Evolutionary conservation across 2,113 vertebrate genomes (phyloP).

Genomic region (Centropristis striata): DNA sequence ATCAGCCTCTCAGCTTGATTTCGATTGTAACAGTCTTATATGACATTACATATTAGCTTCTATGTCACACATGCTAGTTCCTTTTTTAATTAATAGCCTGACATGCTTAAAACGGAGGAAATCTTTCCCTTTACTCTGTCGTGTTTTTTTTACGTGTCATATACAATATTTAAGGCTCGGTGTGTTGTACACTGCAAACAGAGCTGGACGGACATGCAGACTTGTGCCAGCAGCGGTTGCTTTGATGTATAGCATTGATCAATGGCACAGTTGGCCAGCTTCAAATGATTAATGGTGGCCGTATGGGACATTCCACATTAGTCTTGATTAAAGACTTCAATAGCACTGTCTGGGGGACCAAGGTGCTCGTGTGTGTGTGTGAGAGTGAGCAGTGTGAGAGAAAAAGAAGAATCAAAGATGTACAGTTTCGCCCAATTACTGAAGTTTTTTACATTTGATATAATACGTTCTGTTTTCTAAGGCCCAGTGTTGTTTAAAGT

Average conservation of each 20-base stretch:
- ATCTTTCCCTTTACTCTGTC: slow-evolving; percentile 24
- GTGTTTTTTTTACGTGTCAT: slow-evolving; percentile 31
- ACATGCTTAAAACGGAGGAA: slow-evolving; percentile 3
- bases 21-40: neutral
- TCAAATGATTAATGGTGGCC: slow-evolving; percentile 74
- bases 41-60: neutral
- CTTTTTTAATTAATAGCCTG: slow-evolving; percentile 6
- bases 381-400: neutral
- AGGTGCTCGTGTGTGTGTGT: neutral
- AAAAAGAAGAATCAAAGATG: slow-evolving; percentile 2
- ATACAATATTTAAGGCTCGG: slow-evolving; percentile 49
- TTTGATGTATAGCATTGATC: slow-evolving; percentile 73
- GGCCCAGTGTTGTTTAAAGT: neutral
- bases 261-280: slow-evolving; percentile 58
- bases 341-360: slow-evolving; percentile 56
- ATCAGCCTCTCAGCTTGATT: slow-evolving; percentile 13
- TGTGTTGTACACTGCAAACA: slow-evolving; percentile 44
- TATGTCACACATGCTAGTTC: slow-evolving; percentile 1
- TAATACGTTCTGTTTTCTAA: slow-evolving; percentile 6
- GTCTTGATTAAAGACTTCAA: slow-evolving; percentile 79
- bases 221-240: slow-evolving; percentile 56
- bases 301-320: slow-evolving; percentile 74
- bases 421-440: slow-evolving; percentile 1
- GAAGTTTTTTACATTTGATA: neutral
- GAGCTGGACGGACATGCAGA: slow-evolving; percentile 36